These are phyloP conservation scores for Rhagoletis zephyria DNA, from an alignment of 1,140 invertebrate species.

Conservation along the genomic window DNA sequence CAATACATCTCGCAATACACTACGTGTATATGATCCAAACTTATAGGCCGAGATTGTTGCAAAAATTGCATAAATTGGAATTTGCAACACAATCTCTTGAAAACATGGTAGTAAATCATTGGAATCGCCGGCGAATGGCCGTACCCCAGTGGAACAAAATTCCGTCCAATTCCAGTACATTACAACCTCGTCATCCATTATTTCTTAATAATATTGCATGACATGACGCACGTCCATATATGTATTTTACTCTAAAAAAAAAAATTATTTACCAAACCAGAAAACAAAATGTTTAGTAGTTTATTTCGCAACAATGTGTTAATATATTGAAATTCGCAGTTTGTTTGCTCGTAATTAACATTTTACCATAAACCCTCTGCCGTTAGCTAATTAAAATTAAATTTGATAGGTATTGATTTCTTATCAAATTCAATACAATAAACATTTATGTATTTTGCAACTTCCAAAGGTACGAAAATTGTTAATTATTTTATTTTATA, in stretches of 20 bases:
- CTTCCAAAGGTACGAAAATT: too few species aligned
- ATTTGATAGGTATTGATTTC: too few species aligned
- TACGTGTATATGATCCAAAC: conserved; percentile 78
- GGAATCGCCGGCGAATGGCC: conserved; percentile 78
- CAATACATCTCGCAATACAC: conserved; percentile 76
- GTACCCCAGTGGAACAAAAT: conserved; percentile 80
- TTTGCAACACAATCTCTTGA: conserved; percentile 82
- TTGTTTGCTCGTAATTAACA: too few species aligned
- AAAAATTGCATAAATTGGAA: conserved; percentile 81
- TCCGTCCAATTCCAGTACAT: conserved; percentile 81
- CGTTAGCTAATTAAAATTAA: too few species aligned
- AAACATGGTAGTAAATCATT: conserved; percentile 87
- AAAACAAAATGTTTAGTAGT: not conserved
- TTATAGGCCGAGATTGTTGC: conserved; percentile 84
- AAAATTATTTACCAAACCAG: not conserved
- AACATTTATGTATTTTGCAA: too few species aligned
- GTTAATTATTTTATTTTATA: not conserved
- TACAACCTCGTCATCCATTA: not conserved
- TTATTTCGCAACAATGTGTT: not conserved
- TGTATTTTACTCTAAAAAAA: too few species aligned
- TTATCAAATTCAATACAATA: too few species aligned
- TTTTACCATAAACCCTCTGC: too few species aligned
- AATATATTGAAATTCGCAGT: too few species aligned
- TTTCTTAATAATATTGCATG: not conserved
- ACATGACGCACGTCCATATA: not conserved